These are phyloP conservation scores for Tetragonula carbonaria DNA, from an alignment of 2,888 invertebrate species.

Conservation along the genomic window DNA sequence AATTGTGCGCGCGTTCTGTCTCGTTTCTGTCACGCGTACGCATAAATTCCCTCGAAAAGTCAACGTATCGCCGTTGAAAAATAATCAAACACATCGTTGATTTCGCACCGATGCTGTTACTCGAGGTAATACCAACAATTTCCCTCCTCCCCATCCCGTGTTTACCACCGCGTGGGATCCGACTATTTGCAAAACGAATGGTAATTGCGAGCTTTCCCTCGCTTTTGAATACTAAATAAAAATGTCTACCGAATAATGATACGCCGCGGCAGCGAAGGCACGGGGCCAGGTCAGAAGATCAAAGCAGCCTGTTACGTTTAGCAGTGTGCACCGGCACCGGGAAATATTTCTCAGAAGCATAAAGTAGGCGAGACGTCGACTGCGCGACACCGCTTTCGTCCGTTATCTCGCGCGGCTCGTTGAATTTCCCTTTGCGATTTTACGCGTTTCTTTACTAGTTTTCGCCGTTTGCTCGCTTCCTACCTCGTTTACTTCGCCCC, in stretches of 20 bases:
- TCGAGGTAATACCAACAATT: constrained; percentile 21
- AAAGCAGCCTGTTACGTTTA: constrained; percentile 64
- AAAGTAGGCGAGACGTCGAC: constrained; percentile 55
- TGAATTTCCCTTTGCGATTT: constrained; percentile 64
- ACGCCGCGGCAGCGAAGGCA: constrained; percentile 41
- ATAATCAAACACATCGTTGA: constrained; percentile 13
- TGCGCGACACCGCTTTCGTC: constrained; percentile 55
- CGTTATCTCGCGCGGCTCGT: constrained; percentile 61
- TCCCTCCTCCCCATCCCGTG: background rate
- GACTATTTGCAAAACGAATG: constrained; percentile 48
- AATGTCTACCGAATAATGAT: constrained; percentile 64
- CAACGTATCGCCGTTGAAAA: background rate
- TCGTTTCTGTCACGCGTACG: too few species aligned
- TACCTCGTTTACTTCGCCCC: background rate
- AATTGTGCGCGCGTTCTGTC: too few species aligned
- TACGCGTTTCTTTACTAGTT: constrained; percentile 57
- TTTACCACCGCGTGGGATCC: constrained; percentile 17
- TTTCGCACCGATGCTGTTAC: background rate
- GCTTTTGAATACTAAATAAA: constrained; percentile 54
- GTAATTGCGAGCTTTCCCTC: constrained; percentile 49
- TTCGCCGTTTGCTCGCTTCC: constrained; percentile 40
- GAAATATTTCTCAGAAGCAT: constrained; percentile 53
- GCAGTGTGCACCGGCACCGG: constrained; percentile 47
- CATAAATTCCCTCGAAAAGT: too few species aligned
- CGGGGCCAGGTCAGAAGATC: constrained; percentile 58